Percentiles rank a stretch among this genome's conserved stretches.
phyloP scores from a whole-genome alignment of 2,797 vertebrate species.

The Microhierax caerulescens region DNA sequence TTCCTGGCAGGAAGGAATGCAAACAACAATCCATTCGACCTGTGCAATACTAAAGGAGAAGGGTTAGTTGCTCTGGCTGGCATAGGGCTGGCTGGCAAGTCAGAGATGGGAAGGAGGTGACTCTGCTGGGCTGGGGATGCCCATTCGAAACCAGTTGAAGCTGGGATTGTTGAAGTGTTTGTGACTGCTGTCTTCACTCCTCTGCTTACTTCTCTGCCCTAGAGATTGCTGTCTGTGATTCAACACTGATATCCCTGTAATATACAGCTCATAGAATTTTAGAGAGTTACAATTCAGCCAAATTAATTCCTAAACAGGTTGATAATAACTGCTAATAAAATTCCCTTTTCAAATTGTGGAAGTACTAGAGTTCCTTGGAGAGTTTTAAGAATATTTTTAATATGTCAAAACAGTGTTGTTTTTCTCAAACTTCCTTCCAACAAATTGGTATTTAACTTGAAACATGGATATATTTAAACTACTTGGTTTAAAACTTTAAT shows the following conservation, averaged over 20 bases:
- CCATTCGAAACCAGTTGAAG: not conserved
- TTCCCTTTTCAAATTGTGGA: not conserved
- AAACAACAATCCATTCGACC: not conserved
- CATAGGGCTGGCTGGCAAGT: not conserved
- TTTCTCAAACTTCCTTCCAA: not conserved
- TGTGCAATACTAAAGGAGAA: not conserved
- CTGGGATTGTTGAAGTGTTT: not conserved
- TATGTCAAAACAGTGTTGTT: not conserved
- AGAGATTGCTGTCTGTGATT: not conserved
- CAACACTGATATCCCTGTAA: too few relatives aligned
- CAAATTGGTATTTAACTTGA: not conserved
- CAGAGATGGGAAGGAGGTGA: not conserved
- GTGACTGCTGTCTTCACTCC: not conserved
- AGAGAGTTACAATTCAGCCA: not conserved
- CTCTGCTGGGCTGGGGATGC: not conserved
- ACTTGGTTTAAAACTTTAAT: not conserved
- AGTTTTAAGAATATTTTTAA: not conserved
- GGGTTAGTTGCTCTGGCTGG: not conserved
- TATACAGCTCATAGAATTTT: not conserved
- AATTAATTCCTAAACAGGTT: not conserved
- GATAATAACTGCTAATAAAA: not conserved
- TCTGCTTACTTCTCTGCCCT: too few relatives aligned
- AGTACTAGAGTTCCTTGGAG: not conserved
- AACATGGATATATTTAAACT: not conserved
- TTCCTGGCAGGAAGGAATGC: not conserved